These are phyloP conservation scores for Chaenocephalus aceratus DNA, from an alignment of 2,113 vertebrate species.

Conservation along the genomic window DNA sequence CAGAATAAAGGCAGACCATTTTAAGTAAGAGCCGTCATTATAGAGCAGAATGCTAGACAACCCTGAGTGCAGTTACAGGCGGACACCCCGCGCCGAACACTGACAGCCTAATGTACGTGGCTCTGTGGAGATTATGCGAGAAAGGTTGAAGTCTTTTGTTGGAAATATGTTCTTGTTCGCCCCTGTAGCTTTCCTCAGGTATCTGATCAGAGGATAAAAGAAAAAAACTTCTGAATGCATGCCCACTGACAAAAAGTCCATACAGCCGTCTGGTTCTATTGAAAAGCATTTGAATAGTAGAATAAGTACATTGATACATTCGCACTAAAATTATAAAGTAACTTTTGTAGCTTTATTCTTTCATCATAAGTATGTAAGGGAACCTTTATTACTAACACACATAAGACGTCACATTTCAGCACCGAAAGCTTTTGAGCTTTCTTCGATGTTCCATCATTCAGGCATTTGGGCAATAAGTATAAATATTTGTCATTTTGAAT, in stretches of 20 bases:
- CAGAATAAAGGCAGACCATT: conserved; percentile 14
- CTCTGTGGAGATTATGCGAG: conserved; percentile 1
- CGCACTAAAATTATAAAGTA: not conserved
- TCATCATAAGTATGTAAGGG: too few relatives aligned
- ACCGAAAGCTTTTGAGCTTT: not conserved
- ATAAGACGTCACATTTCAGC: too few relatives aligned
- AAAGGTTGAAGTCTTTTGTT: conserved; percentile 24
- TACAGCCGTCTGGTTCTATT: not conserved
- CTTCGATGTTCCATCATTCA: not conserved
- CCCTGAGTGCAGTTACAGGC: conserved; percentile 17
- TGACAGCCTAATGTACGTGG: conserved; percentile 33
- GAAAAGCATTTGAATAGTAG: not conserved
- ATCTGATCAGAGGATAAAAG: not conserved
- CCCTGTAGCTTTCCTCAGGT: conserved; percentile 1
- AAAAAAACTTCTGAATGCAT: not conserved
- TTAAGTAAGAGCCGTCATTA: conserved; percentile 43
- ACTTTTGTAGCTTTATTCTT: not conserved
- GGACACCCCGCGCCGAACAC: not conserved
- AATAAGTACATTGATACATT: not conserved
- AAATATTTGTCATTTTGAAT: not conserved
- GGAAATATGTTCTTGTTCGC: conserved; percentile 1
- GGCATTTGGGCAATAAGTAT: not conserved
- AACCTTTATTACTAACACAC: too few relatives aligned
- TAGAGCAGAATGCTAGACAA: not conserved
- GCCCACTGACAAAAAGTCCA: not conserved